Evolutionary conservation across 2,113 vertebrate species (phyloP).

Genomic region (Ptilonorhynchus violaceus): DNA sequence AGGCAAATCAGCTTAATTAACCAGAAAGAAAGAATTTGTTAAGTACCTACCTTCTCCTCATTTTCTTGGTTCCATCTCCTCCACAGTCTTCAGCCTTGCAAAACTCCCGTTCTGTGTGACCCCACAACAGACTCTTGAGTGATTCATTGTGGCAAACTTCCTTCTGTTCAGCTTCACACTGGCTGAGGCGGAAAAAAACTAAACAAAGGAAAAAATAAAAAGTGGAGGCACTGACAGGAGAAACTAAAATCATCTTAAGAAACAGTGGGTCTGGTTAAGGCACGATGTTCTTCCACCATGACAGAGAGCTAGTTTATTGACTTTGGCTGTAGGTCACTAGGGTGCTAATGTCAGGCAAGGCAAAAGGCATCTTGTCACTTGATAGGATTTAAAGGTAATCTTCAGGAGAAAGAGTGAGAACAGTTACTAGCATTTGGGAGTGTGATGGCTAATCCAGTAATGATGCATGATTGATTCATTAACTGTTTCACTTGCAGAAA

Average conservation of each 20-base stretch:
- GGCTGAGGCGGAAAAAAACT: not conserved
- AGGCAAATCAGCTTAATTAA: not conserved
- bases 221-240: not conserved
- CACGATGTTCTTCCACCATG: not conserved
- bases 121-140: not conserved
- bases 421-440: not conserved
- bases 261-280: not conserved
- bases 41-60: not conserved
- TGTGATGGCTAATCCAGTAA: constrained; percentile 39
- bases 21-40: not conserved
- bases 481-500: constrained; percentile 3
- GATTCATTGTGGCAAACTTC: constrained; percentile 17
- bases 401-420: constrained; percentile 31
- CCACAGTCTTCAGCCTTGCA: not conserved
- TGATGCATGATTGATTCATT: not conserved
- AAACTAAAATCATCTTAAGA: not conserved
- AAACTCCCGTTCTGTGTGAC: not conserved
- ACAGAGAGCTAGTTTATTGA: not conserved
- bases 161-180: not conserved
- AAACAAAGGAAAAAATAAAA: not conserved
- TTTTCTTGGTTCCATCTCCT: not conserved
- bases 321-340: not conserved
- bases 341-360: constrained; percentile 9
- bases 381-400: constrained; percentile 62
- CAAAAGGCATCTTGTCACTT: constrained; percentile 18